Evolutionary conservation across 2,113 vertebrate species (phyloP).

Genomic region (Mungos mungo): DNA sequence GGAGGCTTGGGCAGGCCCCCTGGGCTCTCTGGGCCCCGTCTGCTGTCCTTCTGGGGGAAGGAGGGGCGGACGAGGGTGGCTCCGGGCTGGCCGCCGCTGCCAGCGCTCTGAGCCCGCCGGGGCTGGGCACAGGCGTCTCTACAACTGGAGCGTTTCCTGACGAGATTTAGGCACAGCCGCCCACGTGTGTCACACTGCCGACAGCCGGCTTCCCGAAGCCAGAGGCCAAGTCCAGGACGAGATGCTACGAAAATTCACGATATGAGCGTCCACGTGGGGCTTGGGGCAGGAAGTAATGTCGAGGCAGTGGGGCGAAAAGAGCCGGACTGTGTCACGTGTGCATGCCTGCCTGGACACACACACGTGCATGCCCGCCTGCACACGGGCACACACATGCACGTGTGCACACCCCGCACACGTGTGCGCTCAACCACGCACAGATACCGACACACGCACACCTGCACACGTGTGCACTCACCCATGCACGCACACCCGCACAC

Average conservation of each 20-base stretch:
- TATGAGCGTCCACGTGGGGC: neutral
- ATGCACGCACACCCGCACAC: neutral
- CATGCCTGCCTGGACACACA: too few relatives aligned
- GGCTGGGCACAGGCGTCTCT: neutral
- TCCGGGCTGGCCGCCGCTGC: accelerated
- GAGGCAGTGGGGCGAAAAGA: accelerated
- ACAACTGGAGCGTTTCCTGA: neutral
- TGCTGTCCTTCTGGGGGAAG: neutral
- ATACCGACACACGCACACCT: too few relatives aligned
- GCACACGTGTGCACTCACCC: too few relatives aligned
- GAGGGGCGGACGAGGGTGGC: neutral
- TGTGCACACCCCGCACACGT: too few relatives aligned
- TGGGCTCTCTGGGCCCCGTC: neutral
- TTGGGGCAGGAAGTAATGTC: accelerated
- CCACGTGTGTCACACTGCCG: neutral
- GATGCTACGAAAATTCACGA: accelerated
- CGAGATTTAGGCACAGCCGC: neutral
- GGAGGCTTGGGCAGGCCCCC: neutral
- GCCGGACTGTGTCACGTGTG: too few relatives aligned
- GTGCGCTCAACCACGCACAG: too few relatives aligned
- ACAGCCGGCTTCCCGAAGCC: neutral
- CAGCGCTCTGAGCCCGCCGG: accelerated
- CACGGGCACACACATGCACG: too few relatives aligned
- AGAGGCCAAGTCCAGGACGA: neutral
- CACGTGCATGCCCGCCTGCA: too few relatives aligned